Percentiles rank a stretch among this genome's conserved stretches.
These are phyloP conservation scores for Myotis yumanensis DNA, from an alignment of 2,113 vertebrate genomes.

Conservation along the genomic window DNA sequence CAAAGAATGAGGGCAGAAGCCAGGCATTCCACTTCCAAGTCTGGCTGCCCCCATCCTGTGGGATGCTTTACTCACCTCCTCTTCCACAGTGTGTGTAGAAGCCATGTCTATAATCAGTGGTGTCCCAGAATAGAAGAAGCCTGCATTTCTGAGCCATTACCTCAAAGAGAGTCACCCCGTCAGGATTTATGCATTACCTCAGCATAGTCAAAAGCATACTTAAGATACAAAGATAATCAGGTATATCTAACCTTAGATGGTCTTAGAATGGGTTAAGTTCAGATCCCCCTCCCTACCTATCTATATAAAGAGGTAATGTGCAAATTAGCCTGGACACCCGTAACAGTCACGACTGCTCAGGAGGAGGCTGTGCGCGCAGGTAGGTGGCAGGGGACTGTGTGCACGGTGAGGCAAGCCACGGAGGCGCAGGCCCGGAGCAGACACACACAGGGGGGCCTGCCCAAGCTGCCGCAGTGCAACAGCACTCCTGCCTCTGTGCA, in stretches of 20 bases:
- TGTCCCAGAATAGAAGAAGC: background rate
- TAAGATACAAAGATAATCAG: background rate
- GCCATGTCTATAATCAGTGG: background rate
- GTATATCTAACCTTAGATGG: background rate
- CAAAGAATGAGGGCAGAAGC: background rate
- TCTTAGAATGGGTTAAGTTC: background rate
- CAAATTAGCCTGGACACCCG: no score
- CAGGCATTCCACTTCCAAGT: background rate
- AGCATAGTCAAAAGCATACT: background rate
- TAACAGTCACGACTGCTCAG: no score
- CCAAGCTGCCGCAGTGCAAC: no score
- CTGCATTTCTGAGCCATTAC: background rate
- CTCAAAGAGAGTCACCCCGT: background rate
- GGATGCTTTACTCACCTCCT: background rate
- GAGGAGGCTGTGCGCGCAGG: no score
- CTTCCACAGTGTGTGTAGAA: no score
- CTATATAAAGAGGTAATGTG: no score
- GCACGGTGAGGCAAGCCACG: no score
- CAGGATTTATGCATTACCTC: background rate
- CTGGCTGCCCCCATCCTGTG: accelerated
- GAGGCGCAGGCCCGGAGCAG: no score
- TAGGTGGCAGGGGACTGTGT: no score
- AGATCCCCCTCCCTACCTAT: background rate
- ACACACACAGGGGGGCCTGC: no score
- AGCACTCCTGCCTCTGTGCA: no score